Conservation (phyloP, 2,888 invertebrate genomes). For the Tetrapedia diversipes region DNA sequence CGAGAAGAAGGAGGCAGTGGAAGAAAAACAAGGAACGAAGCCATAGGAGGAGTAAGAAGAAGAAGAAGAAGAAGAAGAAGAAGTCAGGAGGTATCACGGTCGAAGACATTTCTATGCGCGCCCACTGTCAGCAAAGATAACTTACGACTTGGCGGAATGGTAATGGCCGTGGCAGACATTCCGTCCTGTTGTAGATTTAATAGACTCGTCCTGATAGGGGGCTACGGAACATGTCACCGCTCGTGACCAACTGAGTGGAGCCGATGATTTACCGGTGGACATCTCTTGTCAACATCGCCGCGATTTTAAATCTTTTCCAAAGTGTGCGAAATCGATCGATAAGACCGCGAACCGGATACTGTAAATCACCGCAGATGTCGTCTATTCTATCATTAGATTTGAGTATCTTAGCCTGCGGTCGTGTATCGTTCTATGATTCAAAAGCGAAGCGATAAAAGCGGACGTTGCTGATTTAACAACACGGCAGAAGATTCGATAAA, state of each 20-base stretch:
- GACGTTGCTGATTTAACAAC: background rate
- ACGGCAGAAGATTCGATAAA: too few species aligned
- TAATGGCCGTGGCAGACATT: conserved; percentile 71
- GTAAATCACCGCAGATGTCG: background rate
- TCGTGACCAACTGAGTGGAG: conserved; percentile 51
- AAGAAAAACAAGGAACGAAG: conserved; percentile 29
- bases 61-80: conserved; percentile 50
- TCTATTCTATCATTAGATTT: conserved; percentile 7
- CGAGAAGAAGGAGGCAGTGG: conserved; percentile 20
- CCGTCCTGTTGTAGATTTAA: conserved; percentile 74
- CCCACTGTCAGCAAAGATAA: conserved; percentile 75
- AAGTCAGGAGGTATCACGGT: conserved; percentile 58
- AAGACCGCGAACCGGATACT: conserved; percentile 6
- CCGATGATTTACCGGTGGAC: conserved; percentile 68
- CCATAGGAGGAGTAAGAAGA: conserved; percentile 19
- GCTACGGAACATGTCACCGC: conserved; percentile 68
- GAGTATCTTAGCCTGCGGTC: background rate
- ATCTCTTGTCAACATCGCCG: conserved; percentile 61
- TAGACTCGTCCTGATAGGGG: conserved; percentile 77
- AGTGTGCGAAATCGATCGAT: conserved; percentile 28
- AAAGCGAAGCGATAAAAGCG: background rate
- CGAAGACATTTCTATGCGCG: conserved; percentile 74
- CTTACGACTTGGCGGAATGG: conserved; percentile 73
- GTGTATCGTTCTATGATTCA: too few species aligned
- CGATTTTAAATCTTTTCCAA: conserved; percentile 52